A percentile compares a stretch with the other conserved stretches of the same genome.
Evolutionary conservation across 37 sponge, comb jelly and placozoan genomes (phyloP).

Genomic region (Tethya wilhelma): DNA sequence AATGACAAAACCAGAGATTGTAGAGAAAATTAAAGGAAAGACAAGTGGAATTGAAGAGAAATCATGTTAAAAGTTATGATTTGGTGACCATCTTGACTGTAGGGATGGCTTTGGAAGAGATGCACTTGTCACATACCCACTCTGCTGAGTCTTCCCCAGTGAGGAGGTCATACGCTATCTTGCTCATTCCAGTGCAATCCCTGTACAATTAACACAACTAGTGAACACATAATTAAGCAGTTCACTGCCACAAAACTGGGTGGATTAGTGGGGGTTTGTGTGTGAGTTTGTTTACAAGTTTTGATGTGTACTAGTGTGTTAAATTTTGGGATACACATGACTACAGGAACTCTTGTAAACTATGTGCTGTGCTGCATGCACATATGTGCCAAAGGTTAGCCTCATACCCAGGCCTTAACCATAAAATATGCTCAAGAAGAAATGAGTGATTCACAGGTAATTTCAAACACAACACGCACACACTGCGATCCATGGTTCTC

Average conservation of each 20-base stretch:
- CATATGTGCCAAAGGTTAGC: too few species aligned
- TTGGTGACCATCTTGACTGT: slow-evolving; percentile 66
- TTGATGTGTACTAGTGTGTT: too few species aligned
- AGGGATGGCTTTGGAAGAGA: slow-evolving; percentile 56
- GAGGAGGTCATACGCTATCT: slow-evolving; percentile 81
- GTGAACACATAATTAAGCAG: background rate
- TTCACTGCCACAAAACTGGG: too few species aligned
- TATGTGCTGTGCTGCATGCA: too few species aligned
- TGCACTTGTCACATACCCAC: slow-evolving; percentile 92
- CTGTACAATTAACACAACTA: slow-evolving; percentile 30
- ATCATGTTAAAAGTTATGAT: background rate
- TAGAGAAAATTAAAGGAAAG: background rate
- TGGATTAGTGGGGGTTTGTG: too few species aligned
- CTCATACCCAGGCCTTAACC: too few species aligned
- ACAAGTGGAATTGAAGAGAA: background rate
- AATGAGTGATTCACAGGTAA: too few species aligned
- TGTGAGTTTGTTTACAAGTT: too few species aligned
- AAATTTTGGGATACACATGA: too few species aligned
- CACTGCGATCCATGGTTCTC: too few species aligned
- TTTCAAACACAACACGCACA: background rate
- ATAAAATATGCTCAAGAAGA: too few species aligned
- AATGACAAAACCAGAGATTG: background rate
- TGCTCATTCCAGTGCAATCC: slow-evolving; percentile 81
- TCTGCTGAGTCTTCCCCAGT: slow-evolving; percentile 82
- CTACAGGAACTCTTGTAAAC: too few species aligned